Conservation (phyloP, 2,113 vertebrate species). For the Pristiophorus japonicus region DNA sequence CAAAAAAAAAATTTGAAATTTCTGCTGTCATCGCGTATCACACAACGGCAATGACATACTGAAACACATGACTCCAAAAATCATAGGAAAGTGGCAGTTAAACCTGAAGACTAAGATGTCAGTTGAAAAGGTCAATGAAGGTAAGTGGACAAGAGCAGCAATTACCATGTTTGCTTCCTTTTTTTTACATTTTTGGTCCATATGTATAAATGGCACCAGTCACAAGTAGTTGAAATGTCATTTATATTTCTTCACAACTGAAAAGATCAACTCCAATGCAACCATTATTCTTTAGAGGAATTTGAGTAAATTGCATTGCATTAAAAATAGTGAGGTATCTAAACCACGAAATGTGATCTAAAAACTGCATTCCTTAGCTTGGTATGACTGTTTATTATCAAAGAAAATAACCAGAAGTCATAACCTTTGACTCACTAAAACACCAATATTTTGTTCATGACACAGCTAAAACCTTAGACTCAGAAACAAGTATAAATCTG, state of each 20-base stretch:
- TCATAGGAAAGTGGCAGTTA: constrained; percentile 30
- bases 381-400: not conserved
- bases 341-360: not conserved
- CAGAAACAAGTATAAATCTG: not conserved
- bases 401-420: not conserved
- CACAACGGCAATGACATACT: constrained; percentile 10
- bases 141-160: constrained; percentile 29
- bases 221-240: constrained; percentile 22
- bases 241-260: not conserved
- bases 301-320: not conserved
- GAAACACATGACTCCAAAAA: constrained; percentile 35
- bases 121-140: constrained; percentile 37
- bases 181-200: constrained; percentile 31
- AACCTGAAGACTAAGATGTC: constrained; percentile 34
- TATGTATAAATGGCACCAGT: constrained; percentile 17
- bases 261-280: constrained; percentile 34
- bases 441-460: not conserved
- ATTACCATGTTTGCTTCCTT: constrained; percentile 29
- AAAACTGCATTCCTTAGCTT: not conserved
- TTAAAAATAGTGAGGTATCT: not conserved
- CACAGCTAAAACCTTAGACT: not conserved
- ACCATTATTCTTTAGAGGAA: not conserved
- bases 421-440: not conserved
- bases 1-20: constrained; percentile 2
- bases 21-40: constrained; percentile 33